A percentile compares a stretch with the other conserved stretches of the same genome.
Evolutionary conservation across 2,113 vertebrate species (phyloP).

Genomic region (Notarius lentiginosus): DNA sequence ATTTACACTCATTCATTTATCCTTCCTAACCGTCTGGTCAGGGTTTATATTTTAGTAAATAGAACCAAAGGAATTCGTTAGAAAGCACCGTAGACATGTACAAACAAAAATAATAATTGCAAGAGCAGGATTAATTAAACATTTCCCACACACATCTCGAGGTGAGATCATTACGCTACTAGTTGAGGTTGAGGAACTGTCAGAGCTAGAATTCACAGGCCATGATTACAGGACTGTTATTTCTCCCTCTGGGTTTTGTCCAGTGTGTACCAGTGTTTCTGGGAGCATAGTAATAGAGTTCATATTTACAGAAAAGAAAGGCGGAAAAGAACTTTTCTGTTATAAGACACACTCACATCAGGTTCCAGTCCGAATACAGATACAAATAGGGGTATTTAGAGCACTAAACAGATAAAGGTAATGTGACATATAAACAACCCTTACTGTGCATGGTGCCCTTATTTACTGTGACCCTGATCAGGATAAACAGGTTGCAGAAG

Average conservation of each 20-base stretch:
- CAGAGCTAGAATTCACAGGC: neutral
- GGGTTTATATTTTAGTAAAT: too few relatives aligned
- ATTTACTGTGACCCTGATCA: neutral
- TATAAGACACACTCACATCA: neutral
- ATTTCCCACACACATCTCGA: neutral
- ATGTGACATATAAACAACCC: too few relatives aligned
- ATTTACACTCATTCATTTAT: too few relatives aligned
- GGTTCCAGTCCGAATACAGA: neutral
- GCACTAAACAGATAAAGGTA: neutral
- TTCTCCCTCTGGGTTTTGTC: neutral
- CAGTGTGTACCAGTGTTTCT: neutral
- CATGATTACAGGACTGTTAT: neutral
- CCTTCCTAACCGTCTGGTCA: too few relatives aligned
- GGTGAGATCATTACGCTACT: neutral
- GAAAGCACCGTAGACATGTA: neutral
- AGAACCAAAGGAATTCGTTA: too few relatives aligned
- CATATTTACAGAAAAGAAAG: neutral
- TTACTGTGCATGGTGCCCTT: neutral
- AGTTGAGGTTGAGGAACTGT: neutral
- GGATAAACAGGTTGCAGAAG: neutral
- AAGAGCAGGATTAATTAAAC: too few relatives aligned
- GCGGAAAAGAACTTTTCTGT: neutral
- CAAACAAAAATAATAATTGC: too few relatives aligned
- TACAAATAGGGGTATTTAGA: neutral
- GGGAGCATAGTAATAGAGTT: neutral